Evolutionary conservation across 2,797 vertebrate species (phyloP).

Genomic region (Taeniopygia guttata): DNA sequence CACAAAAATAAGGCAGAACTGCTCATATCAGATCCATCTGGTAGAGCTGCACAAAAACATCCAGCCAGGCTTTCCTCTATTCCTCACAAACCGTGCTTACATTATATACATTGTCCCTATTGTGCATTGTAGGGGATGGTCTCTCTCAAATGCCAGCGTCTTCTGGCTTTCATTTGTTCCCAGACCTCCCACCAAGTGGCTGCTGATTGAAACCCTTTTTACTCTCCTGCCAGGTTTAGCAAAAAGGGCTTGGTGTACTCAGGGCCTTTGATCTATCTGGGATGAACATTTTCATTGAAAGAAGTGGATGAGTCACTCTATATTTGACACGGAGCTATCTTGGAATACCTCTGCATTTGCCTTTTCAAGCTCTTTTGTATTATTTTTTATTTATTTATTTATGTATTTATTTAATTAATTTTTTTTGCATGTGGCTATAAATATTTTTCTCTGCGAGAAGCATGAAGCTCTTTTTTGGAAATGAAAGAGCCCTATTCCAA

Average conservation of each 20-base stretch:
- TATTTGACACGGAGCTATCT: slow-evolving; percentile 25
- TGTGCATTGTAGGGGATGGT: slow-evolving; percentile 51
- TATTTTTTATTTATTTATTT: no score
- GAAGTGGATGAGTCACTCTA: slow-evolving; percentile 39
- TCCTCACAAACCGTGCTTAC: background rate
- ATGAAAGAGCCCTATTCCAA: slow-evolving; percentile 63
- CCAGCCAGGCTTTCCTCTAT: background rate
- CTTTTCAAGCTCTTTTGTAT: slow-evolving; percentile 36
- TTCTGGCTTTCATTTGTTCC: slow-evolving; percentile 63
- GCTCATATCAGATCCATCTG: background rate
- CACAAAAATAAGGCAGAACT: background rate
- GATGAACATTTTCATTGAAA: slow-evolving; percentile 64
- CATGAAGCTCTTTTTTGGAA: slow-evolving; percentile 33
- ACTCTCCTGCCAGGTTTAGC: slow-evolving; percentile 62
- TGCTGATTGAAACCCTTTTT: slow-evolving; percentile 64
- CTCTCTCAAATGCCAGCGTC: slow-evolving; percentile 25
- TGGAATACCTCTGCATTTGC: slow-evolving; percentile 45
- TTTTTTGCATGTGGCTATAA: slow-evolving; percentile 16
- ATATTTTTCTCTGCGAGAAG: slow-evolving; percentile 1
- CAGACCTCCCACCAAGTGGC: slow-evolving; percentile 66
- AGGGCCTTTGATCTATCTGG: slow-evolving; percentile 56
- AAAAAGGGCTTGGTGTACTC: slow-evolving; percentile 53
- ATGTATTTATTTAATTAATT: no score
- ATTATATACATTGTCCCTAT: background rate
- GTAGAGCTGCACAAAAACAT: background rate